Percentiles rank a stretch among this genome's conserved stretches.
phyloP scores from a whole-genome alignment of 2,888 invertebrate species.

The Diaphora mendica region DNA sequence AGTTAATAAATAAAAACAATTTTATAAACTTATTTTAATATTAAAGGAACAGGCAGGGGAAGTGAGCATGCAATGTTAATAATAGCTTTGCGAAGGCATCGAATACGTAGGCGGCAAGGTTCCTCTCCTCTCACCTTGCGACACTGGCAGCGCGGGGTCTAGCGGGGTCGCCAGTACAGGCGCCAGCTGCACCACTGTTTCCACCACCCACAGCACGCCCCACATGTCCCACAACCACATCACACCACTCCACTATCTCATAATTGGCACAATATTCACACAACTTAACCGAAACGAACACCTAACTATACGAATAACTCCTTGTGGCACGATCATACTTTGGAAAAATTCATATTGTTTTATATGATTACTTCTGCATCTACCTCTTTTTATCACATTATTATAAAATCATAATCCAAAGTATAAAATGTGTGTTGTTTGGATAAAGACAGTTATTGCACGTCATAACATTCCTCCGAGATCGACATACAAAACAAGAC shows the following conservation, averaged over 20 bases:
- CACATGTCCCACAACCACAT: conserved; percentile 86
- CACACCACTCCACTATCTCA: conserved; percentile 86
- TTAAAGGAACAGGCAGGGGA: neutral
- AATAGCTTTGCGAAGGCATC: conserved; percentile 32
- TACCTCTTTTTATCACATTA: conserved; percentile 75
- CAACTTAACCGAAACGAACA: conserved; percentile 82
- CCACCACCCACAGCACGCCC: conserved; percentile 81
- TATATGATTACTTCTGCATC: conserved; percentile 59
- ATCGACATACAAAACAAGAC: conserved; percentile 65
- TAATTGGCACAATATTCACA: conserved; percentile 86
- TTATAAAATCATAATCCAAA: conserved; percentile 62
- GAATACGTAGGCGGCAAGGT: conserved; percentile 73
- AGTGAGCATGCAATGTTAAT: conserved; percentile 61
- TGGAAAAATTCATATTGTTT: conserved; percentile 77
- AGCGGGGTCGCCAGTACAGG: conserved; percentile 76
- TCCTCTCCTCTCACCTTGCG: conserved; percentile 81
- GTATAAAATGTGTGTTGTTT: conserved; percentile 72
- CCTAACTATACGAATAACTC: conserved; percentile 83
- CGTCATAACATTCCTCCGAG: conserved; percentile 83
- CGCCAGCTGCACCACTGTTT: conserved; percentile 75
- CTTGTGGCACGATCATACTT: conserved; percentile 85
- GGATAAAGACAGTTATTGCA: conserved; percentile 84
- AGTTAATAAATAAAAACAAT: neutral
- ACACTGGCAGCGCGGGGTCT: conserved; percentile 74
- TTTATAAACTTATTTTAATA: neutral